Evolutionary conservation across 2,888 invertebrate genomes (phyloP).

Genomic region (Poecilus cupreus): DNA sequence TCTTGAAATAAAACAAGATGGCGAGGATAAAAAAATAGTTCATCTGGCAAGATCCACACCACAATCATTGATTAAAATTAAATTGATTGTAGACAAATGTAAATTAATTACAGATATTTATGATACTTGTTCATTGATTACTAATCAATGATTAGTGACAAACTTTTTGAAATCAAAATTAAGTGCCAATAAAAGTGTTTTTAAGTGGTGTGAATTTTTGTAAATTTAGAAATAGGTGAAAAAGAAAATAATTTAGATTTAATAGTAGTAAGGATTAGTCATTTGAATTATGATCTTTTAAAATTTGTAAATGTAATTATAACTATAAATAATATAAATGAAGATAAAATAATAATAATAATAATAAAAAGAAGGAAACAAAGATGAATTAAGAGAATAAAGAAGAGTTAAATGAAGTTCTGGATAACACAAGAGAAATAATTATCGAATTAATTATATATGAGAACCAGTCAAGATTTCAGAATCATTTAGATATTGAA

Average conservation of each 20-base stretch:
- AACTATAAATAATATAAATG: not conserved
- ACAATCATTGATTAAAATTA: not conserved
- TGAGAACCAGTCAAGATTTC: too few relatives aligned
- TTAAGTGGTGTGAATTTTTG: slow-evolving; percentile 12
- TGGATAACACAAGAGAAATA: too few relatives aligned
- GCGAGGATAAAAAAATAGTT: too few relatives aligned
- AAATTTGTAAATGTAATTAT: not conserved
- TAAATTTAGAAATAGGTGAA: slow-evolving; percentile 10
- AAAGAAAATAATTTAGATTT: slow-evolving; percentile 49
- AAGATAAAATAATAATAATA: not conserved
- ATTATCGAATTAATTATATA: too few relatives aligned
- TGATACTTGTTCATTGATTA: not conserved
- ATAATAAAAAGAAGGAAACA: too few relatives aligned
- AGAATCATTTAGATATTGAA: not conserved
- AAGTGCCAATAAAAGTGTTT: not conserved
- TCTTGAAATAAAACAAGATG: too few relatives aligned
- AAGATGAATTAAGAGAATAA: too few relatives aligned
- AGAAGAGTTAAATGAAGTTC: too few relatives aligned
- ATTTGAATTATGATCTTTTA: slow-evolving; percentile 50
- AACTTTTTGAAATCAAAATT: not conserved
- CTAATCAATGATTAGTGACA: not conserved
- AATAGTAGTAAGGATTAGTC: slow-evolving; percentile 6
- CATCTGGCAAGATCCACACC: too few relatives aligned
- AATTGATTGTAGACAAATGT: not conserved
- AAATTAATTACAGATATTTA: not conserved